Evolutionary conservation across 2,888 invertebrate species (phyloP).

Genomic region (Deroplatys truncata): DNA sequence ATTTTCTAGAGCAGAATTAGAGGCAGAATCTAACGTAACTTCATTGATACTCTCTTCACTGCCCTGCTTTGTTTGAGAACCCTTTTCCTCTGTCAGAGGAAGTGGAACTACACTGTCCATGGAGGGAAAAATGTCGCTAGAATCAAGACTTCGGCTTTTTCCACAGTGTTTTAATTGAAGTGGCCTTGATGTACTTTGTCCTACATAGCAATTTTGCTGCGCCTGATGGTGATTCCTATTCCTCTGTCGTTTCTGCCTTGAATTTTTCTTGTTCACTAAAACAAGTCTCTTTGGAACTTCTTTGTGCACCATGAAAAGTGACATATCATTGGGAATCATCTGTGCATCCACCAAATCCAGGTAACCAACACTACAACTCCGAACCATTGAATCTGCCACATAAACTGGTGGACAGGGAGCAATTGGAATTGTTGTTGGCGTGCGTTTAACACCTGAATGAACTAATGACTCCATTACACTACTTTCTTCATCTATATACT

Average conservation of each 20-base stretch:
- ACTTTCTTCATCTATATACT: conserved; percentile 63
- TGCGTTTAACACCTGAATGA: conserved; percentile 42
- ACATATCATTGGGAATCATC: conserved; percentile 69
- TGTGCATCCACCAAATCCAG: conserved; percentile 76
- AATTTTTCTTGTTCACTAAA: conserved; percentile 60
- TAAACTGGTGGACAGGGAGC: conserved; percentile 58
- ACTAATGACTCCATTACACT: conserved; percentile 21
- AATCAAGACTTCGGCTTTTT: conserved; percentile 80
- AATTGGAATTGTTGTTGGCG: conserved; percentile 55
- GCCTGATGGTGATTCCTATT: conserved; percentile 34
- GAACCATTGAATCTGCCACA: conserved; percentile 62
- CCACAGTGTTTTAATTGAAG: conserved; percentile 60
- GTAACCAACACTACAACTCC: conserved; percentile 86
- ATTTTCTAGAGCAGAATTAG: background rate
- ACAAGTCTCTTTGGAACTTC: conserved; percentile 75
- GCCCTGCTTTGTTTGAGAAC: background rate
- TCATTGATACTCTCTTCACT: background rate
- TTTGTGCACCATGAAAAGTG: conserved; percentile 63
- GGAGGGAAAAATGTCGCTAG: conserved; percentile 67
- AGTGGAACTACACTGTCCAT: background rate
- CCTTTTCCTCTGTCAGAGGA: background rate
- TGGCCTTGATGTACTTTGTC: conserved; percentile 9
- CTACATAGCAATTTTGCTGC: background rate
- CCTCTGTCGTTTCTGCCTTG: conserved; percentile 38
- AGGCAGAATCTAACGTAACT: background rate